phyloP scores from a whole-genome alignment of 2,113 vertebrate genomes.

The Ctenodactylus gundi region DNA sequence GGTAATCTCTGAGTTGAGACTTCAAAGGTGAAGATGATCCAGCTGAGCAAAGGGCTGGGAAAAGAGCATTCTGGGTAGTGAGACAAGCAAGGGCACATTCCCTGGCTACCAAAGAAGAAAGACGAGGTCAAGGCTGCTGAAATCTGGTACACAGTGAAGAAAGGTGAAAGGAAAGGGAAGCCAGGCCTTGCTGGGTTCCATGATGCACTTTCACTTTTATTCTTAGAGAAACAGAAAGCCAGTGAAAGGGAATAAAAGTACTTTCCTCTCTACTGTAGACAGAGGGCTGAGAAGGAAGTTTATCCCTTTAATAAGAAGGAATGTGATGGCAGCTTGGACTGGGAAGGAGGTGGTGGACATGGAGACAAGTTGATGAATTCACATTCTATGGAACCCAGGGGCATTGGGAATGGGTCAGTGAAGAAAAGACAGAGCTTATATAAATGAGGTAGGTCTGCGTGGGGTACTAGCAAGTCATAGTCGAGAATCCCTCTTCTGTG shows the following conservation, averaged over 20 bases:
- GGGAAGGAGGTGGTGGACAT: not conserved
- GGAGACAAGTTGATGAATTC: not conserved
- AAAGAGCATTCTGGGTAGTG: not conserved
- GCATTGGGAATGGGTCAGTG: too few species aligned
- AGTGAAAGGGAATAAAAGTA: not conserved
- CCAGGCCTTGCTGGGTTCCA: not conserved
- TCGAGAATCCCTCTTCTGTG: not conserved
- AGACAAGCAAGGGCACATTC: not conserved
- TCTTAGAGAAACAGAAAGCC: not conserved
- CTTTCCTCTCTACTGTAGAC: not conserved
- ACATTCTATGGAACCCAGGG: too few species aligned
- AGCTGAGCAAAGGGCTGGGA: not conserved
- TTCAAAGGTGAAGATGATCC: not conserved
- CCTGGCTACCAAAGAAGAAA: not conserved
- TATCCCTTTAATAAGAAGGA: not conserved
- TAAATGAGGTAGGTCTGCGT: not conserved
- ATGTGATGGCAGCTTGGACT: not conserved
- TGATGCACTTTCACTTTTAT: not conserved
- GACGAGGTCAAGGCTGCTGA: not conserved
- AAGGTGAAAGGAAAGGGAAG: not conserved
- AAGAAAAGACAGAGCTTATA: not conserved
- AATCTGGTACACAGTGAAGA: not conserved
- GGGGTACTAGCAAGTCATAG: not conserved
- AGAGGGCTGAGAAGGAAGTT: not conserved
- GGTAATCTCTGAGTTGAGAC: not conserved